Evolutionary conservation across 2,888 invertebrate genomes (phyloP).

Genomic region (Ophioninae sp.): DNA sequence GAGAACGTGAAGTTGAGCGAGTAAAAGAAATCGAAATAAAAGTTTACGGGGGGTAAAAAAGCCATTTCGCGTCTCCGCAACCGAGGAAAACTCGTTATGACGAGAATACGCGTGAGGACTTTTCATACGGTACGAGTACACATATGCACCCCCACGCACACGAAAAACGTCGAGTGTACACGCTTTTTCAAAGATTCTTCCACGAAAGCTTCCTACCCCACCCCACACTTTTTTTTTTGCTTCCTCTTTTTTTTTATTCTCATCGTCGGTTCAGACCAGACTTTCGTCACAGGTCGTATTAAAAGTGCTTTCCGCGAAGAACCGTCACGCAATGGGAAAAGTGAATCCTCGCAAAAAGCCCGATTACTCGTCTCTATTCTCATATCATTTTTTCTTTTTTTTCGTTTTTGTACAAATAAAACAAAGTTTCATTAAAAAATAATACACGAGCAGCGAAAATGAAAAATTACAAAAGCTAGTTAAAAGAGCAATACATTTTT

Average conservation of each 20-base stretch:
- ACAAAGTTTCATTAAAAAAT: too few relatives aligned
- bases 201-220: not conserved
- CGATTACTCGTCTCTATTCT: conserved; percentile 54
- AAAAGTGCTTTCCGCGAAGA: conserved; percentile 14
- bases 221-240: not conserved
- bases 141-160: not conserved
- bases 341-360: conserved; percentile 47
- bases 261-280: not conserved
- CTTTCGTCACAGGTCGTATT: not conserved
- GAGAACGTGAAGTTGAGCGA: not conserved
- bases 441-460: too few relatives aligned
- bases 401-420: conserved; percentile 2
- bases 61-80: conserved; percentile 34
- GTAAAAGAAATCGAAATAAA: conserved; percentile 15
- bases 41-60: conserved; percentile 25
- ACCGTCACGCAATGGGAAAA: conserved; percentile 8
- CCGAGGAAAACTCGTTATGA: conserved; percentile 47
- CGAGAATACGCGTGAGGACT: conserved; percentile 30
- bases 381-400: not conserved
- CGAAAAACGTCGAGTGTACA: not conserved
- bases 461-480: too few relatives aligned
- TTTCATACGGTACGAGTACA: conserved; percentile 1
- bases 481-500: too few relatives aligned
- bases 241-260: not conserved
- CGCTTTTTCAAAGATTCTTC: not conserved